These are phyloP conservation scores for Chloromyia formosa DNA, from an alignment of 2,888 invertebrate species.

Conservation along the genomic window DNA sequence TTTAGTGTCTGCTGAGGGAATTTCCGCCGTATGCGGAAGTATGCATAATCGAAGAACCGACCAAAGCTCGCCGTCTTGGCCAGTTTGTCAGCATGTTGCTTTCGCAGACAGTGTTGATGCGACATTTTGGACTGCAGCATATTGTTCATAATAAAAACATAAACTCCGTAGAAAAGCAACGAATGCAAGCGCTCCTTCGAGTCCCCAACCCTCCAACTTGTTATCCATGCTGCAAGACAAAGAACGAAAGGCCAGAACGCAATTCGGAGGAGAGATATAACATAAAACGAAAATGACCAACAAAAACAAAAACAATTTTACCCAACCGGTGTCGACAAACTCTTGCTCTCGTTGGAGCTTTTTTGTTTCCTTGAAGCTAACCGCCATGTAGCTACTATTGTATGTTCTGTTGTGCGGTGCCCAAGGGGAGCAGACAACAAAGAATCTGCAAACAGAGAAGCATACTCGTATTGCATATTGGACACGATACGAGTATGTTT, in stretches of 20 bases:
- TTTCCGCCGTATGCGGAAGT: neutral
- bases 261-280: neutral
- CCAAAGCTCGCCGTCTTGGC: neutral
- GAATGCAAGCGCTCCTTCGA: neutral
- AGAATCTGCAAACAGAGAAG: conserved; percentile 21
- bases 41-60: neutral
- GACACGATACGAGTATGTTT: neutral
- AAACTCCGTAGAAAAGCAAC: neutral
- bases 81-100: neutral
- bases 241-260: conserved; percentile 11
- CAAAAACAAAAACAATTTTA: conserved; percentile 6
- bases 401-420: neutral
- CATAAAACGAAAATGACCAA: conserved; percentile 10
- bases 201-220: neutral
- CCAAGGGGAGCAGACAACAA: neutral
- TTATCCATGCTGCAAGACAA: neutral
- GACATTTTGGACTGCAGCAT: neutral
- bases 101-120: neutral
- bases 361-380: conserved; percentile 11
- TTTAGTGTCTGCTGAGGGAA: too few species aligned
- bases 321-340: conserved; percentile 39
- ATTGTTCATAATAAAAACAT: conserved; percentile 16
- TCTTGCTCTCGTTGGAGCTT: conserved; percentile 42
- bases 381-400: neutral
- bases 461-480: neutral